Conservation (phyloP, 2,797 vertebrate species). For the Darevskia nairensis region DNA sequence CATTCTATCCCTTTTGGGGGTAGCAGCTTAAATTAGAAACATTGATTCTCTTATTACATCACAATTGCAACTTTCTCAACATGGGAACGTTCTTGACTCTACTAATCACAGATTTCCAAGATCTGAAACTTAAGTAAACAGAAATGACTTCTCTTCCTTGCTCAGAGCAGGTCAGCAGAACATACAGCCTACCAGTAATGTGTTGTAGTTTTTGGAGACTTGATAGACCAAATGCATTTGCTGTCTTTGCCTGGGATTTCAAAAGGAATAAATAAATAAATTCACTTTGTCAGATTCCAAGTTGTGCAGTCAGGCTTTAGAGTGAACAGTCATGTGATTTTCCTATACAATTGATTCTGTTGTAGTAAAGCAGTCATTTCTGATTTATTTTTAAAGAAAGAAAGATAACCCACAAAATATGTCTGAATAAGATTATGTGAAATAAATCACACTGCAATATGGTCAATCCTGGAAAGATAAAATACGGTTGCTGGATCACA, state of each 20-base stretch:
- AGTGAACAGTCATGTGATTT: background rate
- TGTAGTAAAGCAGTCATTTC: background rate
- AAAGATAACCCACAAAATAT: no score
- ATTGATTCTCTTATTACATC: background rate
- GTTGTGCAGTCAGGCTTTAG: background rate
- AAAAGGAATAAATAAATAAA: background rate
- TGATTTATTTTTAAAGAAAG: no score
- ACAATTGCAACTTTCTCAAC: background rate
- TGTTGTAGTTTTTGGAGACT: background rate
- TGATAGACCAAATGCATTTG: background rate
- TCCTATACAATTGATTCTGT: background rate
- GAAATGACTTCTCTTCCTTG: background rate
- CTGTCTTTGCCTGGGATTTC: background rate
- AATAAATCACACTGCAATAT: no score
- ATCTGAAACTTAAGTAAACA: background rate
- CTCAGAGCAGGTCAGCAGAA: background rate
- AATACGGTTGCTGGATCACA: no score
- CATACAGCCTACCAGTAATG: background rate
- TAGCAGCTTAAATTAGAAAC: constrained; percentile 10
- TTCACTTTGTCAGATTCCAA: background rate
- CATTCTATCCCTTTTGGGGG: background rate
- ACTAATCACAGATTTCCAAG: background rate
- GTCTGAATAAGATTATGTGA: no score
- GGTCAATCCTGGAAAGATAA: no score
- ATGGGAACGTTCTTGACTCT: background rate